A percentile compares a stretch with the other conserved stretches of the same genome.
These are phyloP conservation scores for Torymus tubicola DNA, from an alignment of 2,888 invertebrate species.

Conservation along the genomic window DNA sequence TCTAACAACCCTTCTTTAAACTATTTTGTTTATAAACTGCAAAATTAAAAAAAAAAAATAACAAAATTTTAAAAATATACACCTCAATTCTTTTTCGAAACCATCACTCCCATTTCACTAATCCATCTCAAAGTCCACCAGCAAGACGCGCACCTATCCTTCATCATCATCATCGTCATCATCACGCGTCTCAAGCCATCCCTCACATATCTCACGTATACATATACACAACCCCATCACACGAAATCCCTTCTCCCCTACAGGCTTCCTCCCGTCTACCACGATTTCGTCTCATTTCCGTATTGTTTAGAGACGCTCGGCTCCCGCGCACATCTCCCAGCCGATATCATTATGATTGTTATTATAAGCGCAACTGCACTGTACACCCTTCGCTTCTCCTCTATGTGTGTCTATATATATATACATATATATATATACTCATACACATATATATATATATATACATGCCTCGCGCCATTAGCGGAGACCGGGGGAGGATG, in stretches of 20 bases:
- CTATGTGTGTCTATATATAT: no score
- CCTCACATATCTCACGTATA: neutral
- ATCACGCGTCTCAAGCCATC: neutral
- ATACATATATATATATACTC: no score
- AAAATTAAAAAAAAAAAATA: no score
- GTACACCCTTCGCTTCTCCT: no score
- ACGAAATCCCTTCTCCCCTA: neutral
- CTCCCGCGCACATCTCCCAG: neutral
- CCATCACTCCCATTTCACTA: neutral
- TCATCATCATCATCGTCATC: neutral
- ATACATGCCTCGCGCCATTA: constrained; percentile 44
- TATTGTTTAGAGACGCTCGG: constrained; percentile 63
- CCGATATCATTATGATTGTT: constrained; percentile 41
- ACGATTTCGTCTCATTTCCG: constrained; percentile 59
- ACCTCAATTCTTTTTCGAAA: no score
- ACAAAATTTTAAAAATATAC: no score
- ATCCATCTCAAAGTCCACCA: neutral
- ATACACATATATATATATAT: no score
- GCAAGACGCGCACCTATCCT: constrained; percentile 1
- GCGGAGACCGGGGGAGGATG: constrained; percentile 23
- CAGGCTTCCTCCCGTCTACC: constrained; percentile 43
- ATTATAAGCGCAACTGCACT: constrained; percentile 2
- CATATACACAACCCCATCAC: no score
- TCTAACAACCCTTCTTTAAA: no score
- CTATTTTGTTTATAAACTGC: no score